A percentile compares a stretch with the other conserved stretches of the same genome.
These are phyloP conservation scores for Hymenopus coronatus DNA, from an alignment of 2,888 invertebrate genomes.

Conservation along the genomic window DNA sequence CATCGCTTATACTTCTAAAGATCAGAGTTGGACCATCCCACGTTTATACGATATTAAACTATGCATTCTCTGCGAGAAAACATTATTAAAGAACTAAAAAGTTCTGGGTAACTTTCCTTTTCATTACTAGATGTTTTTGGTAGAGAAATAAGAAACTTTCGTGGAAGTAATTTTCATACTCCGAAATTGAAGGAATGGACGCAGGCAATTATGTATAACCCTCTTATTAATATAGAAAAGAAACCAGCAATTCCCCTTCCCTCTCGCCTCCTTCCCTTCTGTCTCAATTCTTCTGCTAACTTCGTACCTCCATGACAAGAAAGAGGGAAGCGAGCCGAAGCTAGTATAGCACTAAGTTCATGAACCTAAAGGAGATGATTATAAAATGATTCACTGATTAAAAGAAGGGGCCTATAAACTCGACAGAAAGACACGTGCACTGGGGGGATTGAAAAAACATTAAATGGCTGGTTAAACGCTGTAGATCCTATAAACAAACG, in stretches of 20 bases:
- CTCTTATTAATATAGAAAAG: constrained; percentile 5
- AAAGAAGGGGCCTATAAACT: too few relatives aligned
- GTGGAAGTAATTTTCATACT: constrained; percentile 7
- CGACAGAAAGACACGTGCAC: too few relatives aligned
- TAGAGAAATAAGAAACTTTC: background rate
- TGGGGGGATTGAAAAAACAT: too few relatives aligned
- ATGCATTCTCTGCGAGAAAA: background rate
- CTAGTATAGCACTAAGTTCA: background rate
- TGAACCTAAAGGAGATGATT: background rate
- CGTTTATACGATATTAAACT: background rate
- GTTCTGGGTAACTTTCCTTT: background rate
- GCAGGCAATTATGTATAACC: constrained; percentile 2
- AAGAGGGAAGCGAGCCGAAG: background rate
- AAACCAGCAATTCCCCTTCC: background rate
- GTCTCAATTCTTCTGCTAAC: background rate
- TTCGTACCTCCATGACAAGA: background rate
- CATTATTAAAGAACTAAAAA: background rate
- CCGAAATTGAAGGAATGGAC: constrained; percentile 2
- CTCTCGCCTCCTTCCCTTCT: background rate
- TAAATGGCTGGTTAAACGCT: too few relatives aligned
- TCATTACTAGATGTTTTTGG: constrained; percentile 1
- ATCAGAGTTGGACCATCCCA: background rate
- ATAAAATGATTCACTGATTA: background rate
- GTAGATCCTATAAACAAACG: too few relatives aligned
- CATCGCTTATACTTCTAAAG: background rate